Evolutionary conservation across 2,113 vertebrate species (phyloP).

Genomic region (Xenus cinereus): DNA sequence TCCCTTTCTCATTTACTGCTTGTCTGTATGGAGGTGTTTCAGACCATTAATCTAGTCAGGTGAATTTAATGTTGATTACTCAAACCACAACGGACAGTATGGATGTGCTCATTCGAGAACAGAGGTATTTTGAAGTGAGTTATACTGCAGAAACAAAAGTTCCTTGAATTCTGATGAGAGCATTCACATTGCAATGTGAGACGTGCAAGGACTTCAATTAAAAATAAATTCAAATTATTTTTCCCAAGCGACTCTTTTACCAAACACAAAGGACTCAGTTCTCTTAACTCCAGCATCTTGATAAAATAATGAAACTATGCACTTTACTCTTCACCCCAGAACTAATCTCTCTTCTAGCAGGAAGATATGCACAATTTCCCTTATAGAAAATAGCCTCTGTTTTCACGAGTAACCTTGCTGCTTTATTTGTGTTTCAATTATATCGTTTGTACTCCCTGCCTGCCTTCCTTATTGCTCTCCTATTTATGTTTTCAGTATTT

Average conservation of each 20-base stretch:
- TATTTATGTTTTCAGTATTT: conserved; percentile 33
- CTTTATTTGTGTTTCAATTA: neutral
- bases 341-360: neutral
- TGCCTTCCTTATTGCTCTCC: conserved; percentile 42
- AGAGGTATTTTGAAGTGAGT: neutral
- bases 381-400: neutral
- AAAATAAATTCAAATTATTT: neutral
- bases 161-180: neutral
- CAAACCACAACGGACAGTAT: neutral
- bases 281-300: neutral
- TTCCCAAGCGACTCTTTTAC: neutral
- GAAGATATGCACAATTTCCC: neutral
- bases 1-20: neutral
- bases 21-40: neutral
- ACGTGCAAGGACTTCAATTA: neutral
- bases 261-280: neutral
- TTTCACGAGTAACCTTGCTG: conserved; percentile 24
- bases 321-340: neutral
- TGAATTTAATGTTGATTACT: neutral
- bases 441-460: neutral
- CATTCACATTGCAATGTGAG: neutral
- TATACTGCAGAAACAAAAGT: neutral
- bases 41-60: neutral
- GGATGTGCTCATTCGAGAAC: neutral
- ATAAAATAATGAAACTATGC: neutral